These are phyloP conservation scores for Esox niger DNA, from an alignment of 2,113 vertebrate genomes.

Conservation along the genomic window DNA sequence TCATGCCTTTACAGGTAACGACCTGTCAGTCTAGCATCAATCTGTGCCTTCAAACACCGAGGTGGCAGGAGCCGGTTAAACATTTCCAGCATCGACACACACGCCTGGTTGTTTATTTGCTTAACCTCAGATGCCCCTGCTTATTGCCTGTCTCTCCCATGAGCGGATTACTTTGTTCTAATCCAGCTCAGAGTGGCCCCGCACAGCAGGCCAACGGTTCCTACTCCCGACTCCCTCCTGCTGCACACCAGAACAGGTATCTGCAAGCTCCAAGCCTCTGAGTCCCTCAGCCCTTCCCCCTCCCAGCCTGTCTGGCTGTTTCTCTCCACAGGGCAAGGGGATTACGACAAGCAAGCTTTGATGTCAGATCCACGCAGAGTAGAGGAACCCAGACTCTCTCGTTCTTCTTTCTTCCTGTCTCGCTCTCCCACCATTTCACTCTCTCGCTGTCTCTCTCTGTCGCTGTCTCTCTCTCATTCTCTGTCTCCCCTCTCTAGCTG, in stretches of 20 bases:
- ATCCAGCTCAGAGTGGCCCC: slow-evolving; percentile 57
- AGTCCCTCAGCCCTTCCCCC: not conserved
- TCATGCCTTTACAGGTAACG: too few species aligned
- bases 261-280: slow-evolving; percentile 9
- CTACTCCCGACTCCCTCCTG: not conserved
- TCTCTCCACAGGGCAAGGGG: slow-evolving; percentile 48
- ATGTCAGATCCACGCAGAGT: slow-evolving; percentile 56
- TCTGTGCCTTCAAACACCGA: too few species aligned
- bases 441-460: not conserved
- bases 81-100: slow-evolving; percentile 29
- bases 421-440: not conserved
- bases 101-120: slow-evolving; percentile 48
- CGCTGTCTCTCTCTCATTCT: not conserved
- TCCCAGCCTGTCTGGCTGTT: slow-evolving; percentile 25
- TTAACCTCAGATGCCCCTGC: slow-evolving; percentile 46
- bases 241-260: slow-evolving; percentile 49
- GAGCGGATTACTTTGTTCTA: slow-evolving; percentile 66
- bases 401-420: not conserved
- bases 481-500: too few species aligned
- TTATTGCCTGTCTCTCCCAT: slow-evolving; percentile 31
- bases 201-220: slow-evolving; percentile 27
- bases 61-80: not conserved
- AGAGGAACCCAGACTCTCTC: slow-evolving; percentile 1
- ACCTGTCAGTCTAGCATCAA: too few species aligned
- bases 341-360: slow-evolving; percentile 61